These are phyloP conservation scores for Cephus spinipes DNA, from an alignment of 2,888 invertebrate genomes.

Conservation along the genomic window DNA sequence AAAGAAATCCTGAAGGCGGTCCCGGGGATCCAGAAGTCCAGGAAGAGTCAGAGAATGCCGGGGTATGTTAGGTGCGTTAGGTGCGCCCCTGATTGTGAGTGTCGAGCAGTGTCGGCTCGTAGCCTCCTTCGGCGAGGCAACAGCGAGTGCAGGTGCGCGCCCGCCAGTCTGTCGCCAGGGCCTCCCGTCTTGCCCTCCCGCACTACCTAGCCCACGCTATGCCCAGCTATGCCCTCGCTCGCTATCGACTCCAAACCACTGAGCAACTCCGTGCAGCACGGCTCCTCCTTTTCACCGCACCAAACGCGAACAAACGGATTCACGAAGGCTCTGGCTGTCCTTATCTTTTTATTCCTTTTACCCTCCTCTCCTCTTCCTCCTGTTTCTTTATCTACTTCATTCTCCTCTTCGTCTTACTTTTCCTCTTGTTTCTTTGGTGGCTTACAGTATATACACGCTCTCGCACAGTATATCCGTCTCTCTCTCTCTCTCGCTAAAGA, in stretches of 20 bases:
- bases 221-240: conserved; percentile 28
- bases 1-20: background rate
- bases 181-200: conserved; percentile 38
- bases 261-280: conserved; percentile 35
- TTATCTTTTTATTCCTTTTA: conserved; percentile 14
- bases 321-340: conserved; percentile 29
- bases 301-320: conserved; percentile 28
- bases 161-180: conserved; percentile 65
- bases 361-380: conserved; percentile 6
- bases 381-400: background rate
- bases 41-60: background rate
- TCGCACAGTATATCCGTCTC: conserved; percentile 21
- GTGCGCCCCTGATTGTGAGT: conserved; percentile 52
- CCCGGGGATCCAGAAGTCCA: conserved; percentile 2
- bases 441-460: conserved; percentile 14
- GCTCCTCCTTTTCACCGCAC: conserved; percentile 28
- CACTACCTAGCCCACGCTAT: conserved; percentile 33
- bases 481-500: conserved; percentile 13
- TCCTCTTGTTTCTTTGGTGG: conserved; percentile 22
- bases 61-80: conserved; percentile 31
- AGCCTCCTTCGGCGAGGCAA: conserved; percentile 31
- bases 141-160: conserved; percentile 62
- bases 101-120: conserved; percentile 35
- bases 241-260: background rate
- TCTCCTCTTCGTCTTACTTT: conserved; percentile 12